Base-by-base conservation (phyloP, 2,113 vertebrate species). In the Tetrao urogallus region DNA sequence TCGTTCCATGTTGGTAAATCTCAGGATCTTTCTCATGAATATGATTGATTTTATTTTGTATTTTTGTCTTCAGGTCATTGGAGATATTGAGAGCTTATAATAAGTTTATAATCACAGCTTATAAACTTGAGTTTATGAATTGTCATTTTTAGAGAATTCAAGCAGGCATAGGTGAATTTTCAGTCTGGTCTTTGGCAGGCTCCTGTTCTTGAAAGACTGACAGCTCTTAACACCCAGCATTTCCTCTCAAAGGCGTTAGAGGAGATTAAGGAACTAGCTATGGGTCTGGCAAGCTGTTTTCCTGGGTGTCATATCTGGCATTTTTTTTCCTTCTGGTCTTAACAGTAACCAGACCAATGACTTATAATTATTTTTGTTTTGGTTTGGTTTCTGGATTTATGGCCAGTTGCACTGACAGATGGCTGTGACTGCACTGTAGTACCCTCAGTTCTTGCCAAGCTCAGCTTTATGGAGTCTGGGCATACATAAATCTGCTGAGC, bases 401-500 rank as follows among this genome's bases (percentile, higher is more conserved):
- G 82, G 57, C 64, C 90, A 93, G 88, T 94, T 95, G 80, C 25
- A 28, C 28, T 64, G 93, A 94, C 95, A 96, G 89, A 85, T 96
- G 96, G 91, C 69, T 86, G 76, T 19, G 57, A 82, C 88, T 90
- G 58, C 48, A 14, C 36, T 70, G 86, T 86, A 32, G 77, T 17
- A 86, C 21, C 30, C 75, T 81, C 67, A 92, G 63, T 89, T 94
- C 89, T 92, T 97, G 95, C 96, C 97, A 95, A 90, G n/a, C 69
- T 72, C 77, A 89, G 73, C 30, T 92, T 82, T 86, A 84, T 89
- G 90, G 54, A 92, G 54, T 71, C 82, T 28, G 34, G 50, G 32
- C 8, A 5, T 69, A 67, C 5, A 4, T 72, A 82, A 90, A 90
- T 83, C 38, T 77, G 70, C 56, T 89, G 42, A 67, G 22, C 21